Conservation (phyloP, 2,888 invertebrate species). For the Epirrita christyi region DNA sequence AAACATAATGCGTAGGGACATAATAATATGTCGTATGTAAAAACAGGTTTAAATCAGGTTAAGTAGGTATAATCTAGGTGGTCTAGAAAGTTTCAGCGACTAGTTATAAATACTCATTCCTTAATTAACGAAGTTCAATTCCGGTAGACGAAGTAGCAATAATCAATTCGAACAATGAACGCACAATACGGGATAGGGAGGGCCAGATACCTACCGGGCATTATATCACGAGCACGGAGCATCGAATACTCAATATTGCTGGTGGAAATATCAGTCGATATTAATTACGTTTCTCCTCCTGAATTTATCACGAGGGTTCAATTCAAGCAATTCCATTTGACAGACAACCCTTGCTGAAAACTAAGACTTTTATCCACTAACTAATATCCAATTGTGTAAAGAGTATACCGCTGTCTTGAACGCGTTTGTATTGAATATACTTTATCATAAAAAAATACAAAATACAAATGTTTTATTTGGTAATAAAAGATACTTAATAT, state of each 20-base stretch:
- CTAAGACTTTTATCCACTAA: too few species aligned
- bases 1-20: too few species aligned
- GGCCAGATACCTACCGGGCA: conserved; percentile 16
- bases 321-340: neutral
- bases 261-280: conserved; percentile 13
- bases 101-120: neutral
- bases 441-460: too few species aligned
- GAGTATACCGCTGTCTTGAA: too few species aligned
- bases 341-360: neutral
- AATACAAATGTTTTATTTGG: too few species aligned
- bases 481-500: too few species aligned
- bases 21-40: too few species aligned
- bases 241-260: conserved; percentile 20
- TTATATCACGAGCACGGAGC: conserved; percentile 13
- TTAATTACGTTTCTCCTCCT: conserved; percentile 21
- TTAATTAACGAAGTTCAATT: conserved; percentile 17
- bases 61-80: too few species aligned
- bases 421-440: too few species aligned
- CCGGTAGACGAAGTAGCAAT: conserved; percentile 2
- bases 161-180: conserved; percentile 16
- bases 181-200: conserved; percentile 11
- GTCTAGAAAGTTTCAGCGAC: neutral
- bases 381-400: too few species aligned
- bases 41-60: too few species aligned
- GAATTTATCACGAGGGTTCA: conserved; percentile 9